Percentiles rank a stretch among this genome's conserved stretches.
These are phyloP conservation scores for Maniola hyperantus DNA, from an alignment of 2,888 invertebrate species.

Conservation along the genomic window DNA sequence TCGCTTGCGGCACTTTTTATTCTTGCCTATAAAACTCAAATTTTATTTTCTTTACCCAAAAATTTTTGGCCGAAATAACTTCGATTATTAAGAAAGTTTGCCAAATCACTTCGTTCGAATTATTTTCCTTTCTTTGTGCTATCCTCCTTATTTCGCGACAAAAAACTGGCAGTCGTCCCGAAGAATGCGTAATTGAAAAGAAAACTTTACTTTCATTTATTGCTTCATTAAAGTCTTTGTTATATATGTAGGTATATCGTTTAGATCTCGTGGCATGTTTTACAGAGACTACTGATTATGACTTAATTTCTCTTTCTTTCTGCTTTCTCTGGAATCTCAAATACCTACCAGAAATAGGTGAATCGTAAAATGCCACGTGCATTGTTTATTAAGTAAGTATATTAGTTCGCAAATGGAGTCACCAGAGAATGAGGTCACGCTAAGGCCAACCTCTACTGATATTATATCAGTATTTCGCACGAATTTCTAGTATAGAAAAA, in stretches of 20 bases:
- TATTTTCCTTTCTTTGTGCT: slow-evolving; percentile 9
- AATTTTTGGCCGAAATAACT: slow-evolving; percentile 5
- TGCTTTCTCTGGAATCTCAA: no score
- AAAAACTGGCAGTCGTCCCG: slow-evolving; percentile 5
- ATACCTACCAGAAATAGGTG: no score
- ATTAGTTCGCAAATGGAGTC: no score
- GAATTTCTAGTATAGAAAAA: no score
- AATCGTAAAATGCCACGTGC: no score
- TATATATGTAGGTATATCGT: neutral
- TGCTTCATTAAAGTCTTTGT: slow-evolving; percentile 4
- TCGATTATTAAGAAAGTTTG: slow-evolving; percentile 23
- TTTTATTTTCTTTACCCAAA: neutral
- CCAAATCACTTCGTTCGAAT: slow-evolving; percentile 13
- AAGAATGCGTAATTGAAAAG: slow-evolving; percentile 21
- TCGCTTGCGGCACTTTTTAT: neutral
- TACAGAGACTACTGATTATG: neutral
- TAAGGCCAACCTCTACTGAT: no score
- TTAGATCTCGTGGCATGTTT: neutral
- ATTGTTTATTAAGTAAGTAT: no score
- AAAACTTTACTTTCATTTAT: slow-evolving; percentile 17
- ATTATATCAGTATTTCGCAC: no score
- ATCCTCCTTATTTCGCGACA: slow-evolving; percentile 9
- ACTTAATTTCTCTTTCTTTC: no score
- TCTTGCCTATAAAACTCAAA: neutral
- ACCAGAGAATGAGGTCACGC: no score